Evolutionary conservation across 1,140 invertebrate genomes (phyloP).

Genomic region (Bombus pyrosoma): DNA sequence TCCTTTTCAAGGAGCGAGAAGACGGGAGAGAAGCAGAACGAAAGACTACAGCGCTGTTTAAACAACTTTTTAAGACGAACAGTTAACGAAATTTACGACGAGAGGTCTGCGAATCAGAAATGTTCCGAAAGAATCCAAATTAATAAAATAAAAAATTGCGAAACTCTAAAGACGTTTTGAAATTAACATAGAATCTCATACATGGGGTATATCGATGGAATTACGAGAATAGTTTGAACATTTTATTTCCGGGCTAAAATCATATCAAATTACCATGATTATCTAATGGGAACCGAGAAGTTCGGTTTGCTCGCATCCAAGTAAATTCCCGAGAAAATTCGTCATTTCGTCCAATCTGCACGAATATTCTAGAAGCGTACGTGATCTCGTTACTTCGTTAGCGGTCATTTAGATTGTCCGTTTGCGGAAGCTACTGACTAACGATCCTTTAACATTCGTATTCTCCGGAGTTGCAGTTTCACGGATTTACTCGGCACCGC

Average conservation of each 20-base stretch:
- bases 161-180: too few relatives aligned
- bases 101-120: too few relatives aligned
- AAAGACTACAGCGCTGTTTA: too few relatives aligned
- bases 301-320: not conserved
- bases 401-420: constrained; percentile 24
- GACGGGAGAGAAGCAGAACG: too few relatives aligned
- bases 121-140: too few relatives aligned
- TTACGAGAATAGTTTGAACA: not conserved
- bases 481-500: not conserved
- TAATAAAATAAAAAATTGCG: too few relatives aligned
- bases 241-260: not conserved
- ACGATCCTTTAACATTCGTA: constrained; percentile 31
- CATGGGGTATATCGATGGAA: not conserved
- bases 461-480: not conserved
- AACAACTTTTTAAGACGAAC: too few relatives aligned
- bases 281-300: not conserved
- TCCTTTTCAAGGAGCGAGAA: too few relatives aligned
- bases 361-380: not conserved
- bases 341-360: not conserved
- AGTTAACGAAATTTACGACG: too few relatives aligned
- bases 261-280: not conserved
- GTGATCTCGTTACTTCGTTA: constrained; percentile 50
- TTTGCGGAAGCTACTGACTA: constrained; percentile 31
- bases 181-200: too few relatives aligned
- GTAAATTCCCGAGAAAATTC: constrained; percentile 35